Conservation (phyloP, 1,140 invertebrate genomes). For the Drosophila paulistorum region DNA sequence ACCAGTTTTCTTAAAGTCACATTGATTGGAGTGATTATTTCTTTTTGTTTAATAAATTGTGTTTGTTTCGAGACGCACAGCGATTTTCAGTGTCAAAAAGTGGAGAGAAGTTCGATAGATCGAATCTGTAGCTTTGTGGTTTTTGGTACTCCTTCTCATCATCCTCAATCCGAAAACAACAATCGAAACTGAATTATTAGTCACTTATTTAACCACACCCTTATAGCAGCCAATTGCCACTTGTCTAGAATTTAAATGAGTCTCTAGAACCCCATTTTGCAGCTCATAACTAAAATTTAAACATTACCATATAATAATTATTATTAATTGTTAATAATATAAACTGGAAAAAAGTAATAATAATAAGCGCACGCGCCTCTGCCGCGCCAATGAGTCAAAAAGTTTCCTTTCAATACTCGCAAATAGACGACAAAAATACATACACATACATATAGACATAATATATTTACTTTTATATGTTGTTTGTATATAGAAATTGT, state of each 20-base stretch:
- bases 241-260: slow-evolving; percentile 52
- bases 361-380: slow-evolving; percentile 61
- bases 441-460: neutral
- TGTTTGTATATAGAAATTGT: slow-evolving; percentile 66
- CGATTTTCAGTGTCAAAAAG: slow-evolving; percentile 26
- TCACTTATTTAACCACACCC: slow-evolving; percentile 8
- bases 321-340: slow-evolving; percentile 61
- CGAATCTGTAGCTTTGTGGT: neutral
- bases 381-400: slow-evolving; percentile 65
- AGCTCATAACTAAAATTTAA: slow-evolving; percentile 59
- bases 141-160: neutral
- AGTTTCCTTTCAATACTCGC: slow-evolving; percentile 51
- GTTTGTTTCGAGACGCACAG: slow-evolving; percentile 26
- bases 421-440: slow-evolving; percentile 37
- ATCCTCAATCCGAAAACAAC: neutral
- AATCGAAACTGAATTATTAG: slow-evolving; percentile 9
- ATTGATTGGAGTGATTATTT: slow-evolving; percentile 74
- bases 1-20: slow-evolving; percentile 71
- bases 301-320: slow-evolving; percentile 47
- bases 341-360: slow-evolving; percentile 40
- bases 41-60: slow-evolving; percentile 37
- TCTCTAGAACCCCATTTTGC: slow-evolving; percentile 24
- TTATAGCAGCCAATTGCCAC: slow-evolving; percentile 15
- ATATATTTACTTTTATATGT: neutral
- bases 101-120: slow-evolving; percentile 4